Evolutionary conservation across 2,113 vertebrate genomes (phyloP).

Genomic region (Chamaea fasciata): DNA sequence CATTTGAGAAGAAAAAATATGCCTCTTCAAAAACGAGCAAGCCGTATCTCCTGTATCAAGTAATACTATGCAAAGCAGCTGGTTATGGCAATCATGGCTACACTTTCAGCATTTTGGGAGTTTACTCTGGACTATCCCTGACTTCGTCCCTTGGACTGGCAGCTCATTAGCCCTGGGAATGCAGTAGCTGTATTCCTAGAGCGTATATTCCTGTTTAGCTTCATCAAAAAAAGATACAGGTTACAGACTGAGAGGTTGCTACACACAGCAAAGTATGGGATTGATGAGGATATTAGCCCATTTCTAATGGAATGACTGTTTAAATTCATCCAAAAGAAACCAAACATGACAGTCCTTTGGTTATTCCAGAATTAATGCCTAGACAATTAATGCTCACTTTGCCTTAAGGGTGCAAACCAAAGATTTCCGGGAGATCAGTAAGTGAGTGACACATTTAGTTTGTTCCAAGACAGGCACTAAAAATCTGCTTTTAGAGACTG

Average conservation of each 20-base stretch:
- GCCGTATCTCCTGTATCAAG: neutral
- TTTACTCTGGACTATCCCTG: neutral
- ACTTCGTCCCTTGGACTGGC: neutral
- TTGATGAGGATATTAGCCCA: neutral
- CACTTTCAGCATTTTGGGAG: neutral
- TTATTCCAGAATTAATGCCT: neutral
- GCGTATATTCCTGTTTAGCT: neutral
- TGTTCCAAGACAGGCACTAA: neutral
- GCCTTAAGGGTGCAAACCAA: neutral
- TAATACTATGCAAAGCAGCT: neutral
- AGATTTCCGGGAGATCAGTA: neutral
- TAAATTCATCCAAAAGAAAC: neutral
- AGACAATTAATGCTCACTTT: neutral
- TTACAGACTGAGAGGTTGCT: neutral
- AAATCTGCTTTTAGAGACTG: neutral
- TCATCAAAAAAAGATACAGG: neutral
- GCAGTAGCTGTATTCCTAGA: neutral
- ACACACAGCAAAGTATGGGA: neutral
- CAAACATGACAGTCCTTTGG: neutral
- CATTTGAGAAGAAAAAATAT: neutral
- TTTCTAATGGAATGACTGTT: neutral
- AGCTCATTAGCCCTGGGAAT: slow-evolving; percentile 1
- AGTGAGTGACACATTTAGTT: neutral
- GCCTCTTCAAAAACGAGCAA: neutral
- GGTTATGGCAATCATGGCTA: neutral